Evolutionary conservation across 2,888 invertebrate genomes (phyloP), one percentile per base, ranked within the genome.

Genomic region (Onchidella celtica): DNA sequence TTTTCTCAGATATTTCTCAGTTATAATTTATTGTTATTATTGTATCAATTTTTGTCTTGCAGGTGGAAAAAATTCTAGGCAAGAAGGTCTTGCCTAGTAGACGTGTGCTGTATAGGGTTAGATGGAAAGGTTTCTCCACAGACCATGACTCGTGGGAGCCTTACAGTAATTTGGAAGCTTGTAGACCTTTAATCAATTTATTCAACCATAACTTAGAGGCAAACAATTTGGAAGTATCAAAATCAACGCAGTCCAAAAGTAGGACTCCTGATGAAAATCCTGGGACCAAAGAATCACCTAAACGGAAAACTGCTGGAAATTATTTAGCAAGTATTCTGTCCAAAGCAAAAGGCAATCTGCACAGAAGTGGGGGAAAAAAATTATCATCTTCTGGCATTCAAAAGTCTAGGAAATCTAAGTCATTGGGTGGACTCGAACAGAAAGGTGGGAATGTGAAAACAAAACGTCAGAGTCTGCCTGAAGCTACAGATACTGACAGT

Each of bases 131-230:
- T 14, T 92, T 89, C 72, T 81, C 81, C 4, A 79, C 87, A 29
- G 86, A 88, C 0, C 88, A 88, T 83, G 90, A 91, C 78, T 87
- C 92, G 4, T 92, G 92, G 92, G 92, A 92, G 79, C 92, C 92
- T 2, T 82, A 83, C 1, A 79, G 65, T 34, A 88, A 90, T 81
- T 84, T 91, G 1, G 65, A 81, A 11, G 85, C 88, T 21, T 90
- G 90, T 78, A 79, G 65, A 34, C 61, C 81, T 2, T 83, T 89
- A 29, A 85, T 90, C 24, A 77, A 69, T 27, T 73, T 84, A 21
- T 90, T 87, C 78, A 88, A 90, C 68, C 79, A 82, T 55, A 79
- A 65, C 72, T 65, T 74, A 3, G 36, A 34, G n/a, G 74, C 79
- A 3, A 14, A 57, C 24, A 63, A 63, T 11, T 70, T 63, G 34